Percentiles rank a stretch among this genome's conserved stretches.
These are phyloP conservation scores for Pseudopodoces humilis DNA, from an alignment of 2,113 vertebrate genomes.

Conservation along the genomic window DNA sequence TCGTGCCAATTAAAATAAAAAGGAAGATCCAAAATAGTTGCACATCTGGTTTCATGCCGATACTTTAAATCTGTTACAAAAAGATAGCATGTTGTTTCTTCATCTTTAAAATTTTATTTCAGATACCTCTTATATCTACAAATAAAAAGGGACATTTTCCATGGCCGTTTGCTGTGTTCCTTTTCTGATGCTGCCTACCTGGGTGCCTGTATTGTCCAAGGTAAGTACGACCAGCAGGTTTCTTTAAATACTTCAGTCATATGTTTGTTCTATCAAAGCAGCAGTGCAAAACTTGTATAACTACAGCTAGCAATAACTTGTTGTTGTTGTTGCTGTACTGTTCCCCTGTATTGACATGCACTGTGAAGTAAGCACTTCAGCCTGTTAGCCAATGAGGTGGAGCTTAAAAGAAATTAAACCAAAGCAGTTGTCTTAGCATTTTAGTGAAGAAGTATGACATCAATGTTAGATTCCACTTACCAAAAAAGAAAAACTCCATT, in stretches of 20 bases:
- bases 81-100: neutral
- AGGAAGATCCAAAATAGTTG: neutral
- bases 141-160: constrained; percentile 97
- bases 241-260: neutral
- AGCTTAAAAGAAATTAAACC: neutral
- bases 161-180: constrained; percentile 93
- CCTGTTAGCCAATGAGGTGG: neutral
- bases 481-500: neutral
- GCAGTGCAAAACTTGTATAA: neutral
- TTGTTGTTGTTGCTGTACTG: accelerated
- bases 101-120: constrained; percentile 43
- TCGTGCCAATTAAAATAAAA: neutral
- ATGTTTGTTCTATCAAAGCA: neutral
- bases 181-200: constrained; percentile 94
- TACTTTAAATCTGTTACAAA: neutral
- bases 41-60: neutral
- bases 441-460: neutral
- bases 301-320: neutral
- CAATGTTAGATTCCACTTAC: neutral
- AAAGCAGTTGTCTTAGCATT: neutral
- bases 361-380: neutral
- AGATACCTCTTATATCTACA: constrained; percentile 97
- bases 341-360: neutral
- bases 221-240: constrained; percentile 69
- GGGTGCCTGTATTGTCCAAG: constrained; percentile 94